These are phyloP conservation scores for Cacatua alba DNA, from an alignment of 2,113 vertebrate genomes.

Conservation along the genomic window DNA sequence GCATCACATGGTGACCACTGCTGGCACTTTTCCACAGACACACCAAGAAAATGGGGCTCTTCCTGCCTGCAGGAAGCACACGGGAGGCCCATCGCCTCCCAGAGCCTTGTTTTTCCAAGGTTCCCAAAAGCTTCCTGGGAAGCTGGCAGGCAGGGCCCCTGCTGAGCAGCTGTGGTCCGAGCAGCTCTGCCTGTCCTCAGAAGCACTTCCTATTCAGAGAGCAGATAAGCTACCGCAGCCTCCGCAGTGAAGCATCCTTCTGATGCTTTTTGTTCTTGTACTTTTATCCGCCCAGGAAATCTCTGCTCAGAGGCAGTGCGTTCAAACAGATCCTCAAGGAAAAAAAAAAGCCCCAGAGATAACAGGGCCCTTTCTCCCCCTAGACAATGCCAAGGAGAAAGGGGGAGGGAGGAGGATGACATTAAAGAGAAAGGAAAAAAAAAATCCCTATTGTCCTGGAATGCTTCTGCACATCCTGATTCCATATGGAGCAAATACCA, in stretches of 20 bases:
- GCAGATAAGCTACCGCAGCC: constrained; percentile 62
- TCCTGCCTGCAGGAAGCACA: neutral
- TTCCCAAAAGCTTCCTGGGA: neutral
- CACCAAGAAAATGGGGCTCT: rapidly evolving
- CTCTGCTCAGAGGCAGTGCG: constrained; percentile 51
- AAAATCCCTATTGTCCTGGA: constrained; percentile 36
- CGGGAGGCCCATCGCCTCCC: neutral
- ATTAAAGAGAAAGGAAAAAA: constrained; percentile 32
- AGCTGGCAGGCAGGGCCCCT: neutral
- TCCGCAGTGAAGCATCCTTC: constrained; percentile 39
- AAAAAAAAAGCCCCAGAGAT: neutral
- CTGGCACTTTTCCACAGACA: neutral
- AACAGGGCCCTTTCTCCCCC: constrained; percentile 16
- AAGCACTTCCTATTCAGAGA: constrained; percentile 51
- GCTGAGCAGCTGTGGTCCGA: constrained; percentile 37
- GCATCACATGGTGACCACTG: neutral
- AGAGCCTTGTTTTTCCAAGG: neutral
- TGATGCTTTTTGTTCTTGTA: constrained; percentile 63
- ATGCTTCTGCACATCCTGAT: neutral
- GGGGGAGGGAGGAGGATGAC: constrained; percentile 9
- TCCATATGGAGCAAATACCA: constrained; percentile 41
- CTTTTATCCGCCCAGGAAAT: constrained; percentile 67
- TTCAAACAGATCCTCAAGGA: constrained; percentile 44
- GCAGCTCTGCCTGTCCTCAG: constrained; percentile 53
- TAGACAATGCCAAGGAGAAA: constrained; percentile 6